A percentile compares a stretch with the other conserved stretches of the same genome.
Evolutionary conservation across 2,888 invertebrate species (phyloP).

Genomic region (Lagria hirta): DNA sequence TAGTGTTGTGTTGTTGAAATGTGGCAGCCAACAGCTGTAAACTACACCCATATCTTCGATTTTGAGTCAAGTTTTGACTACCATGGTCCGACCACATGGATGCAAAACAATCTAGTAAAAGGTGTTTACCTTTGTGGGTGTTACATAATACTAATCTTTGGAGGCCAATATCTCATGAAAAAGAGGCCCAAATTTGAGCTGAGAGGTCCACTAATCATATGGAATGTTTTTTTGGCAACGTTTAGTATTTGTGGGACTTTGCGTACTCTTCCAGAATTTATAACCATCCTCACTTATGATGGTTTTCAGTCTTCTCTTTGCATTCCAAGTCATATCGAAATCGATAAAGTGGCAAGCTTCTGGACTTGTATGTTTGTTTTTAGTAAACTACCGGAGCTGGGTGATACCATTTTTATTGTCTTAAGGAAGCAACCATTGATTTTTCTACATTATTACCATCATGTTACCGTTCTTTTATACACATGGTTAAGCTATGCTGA

Average conservation of each 20-base stretch:
- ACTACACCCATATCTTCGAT: slow-evolving; percentile 92
- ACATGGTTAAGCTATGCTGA: slow-evolving; percentile 93
- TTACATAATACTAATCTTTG: slow-evolving; percentile 93
- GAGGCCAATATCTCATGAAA: slow-evolving; percentile 92
- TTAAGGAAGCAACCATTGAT: slow-evolving; percentile 90
- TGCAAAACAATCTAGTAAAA: slow-evolving; percentile 94
- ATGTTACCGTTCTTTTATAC: slow-evolving; percentile 91
- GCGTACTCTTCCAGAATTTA: slow-evolving; percentile 90
- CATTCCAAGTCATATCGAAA: slow-evolving; percentile 90
- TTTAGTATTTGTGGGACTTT: slow-evolving; percentile 95
- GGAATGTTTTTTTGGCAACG: slow-evolving; percentile 90
- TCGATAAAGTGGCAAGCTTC: slow-evolving; percentile 84
- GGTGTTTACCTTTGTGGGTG: slow-evolving; percentile 83
- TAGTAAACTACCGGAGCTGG: slow-evolving; percentile 94
- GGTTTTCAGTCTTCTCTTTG: slow-evolving; percentile 96
- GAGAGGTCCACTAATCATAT: slow-evolving; percentile 80
- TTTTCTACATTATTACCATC: slow-evolving; percentile 96
- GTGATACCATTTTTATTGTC: slow-evolving; percentile 93
- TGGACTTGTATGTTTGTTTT: slow-evolving; percentile 98
- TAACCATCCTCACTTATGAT: slow-evolving; percentile 83
- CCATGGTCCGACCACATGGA: slow-evolving; percentile 87
- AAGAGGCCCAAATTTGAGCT: slow-evolving; percentile 87
- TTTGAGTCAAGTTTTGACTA: slow-evolving; percentile 95
- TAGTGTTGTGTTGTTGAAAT: too few species aligned
- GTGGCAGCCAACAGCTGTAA: slow-evolving; percentile 74